Evolutionary conservation across 2,113 vertebrate species (phyloP), one percentile per base, ranked within the genome.

Genomic region (Dicerorhinus sumatrensis): DNA sequence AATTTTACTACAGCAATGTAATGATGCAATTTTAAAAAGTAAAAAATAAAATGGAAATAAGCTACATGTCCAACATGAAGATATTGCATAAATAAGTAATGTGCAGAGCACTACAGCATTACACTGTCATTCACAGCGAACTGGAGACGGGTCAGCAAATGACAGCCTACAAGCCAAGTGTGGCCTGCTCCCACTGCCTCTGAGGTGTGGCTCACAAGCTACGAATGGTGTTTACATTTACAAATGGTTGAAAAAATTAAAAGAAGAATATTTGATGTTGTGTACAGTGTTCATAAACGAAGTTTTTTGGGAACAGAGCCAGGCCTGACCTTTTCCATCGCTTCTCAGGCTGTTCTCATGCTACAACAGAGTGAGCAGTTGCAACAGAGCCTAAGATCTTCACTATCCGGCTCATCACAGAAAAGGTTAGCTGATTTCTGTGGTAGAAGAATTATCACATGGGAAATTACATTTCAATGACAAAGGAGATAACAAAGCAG

Each of bases 141-240:
- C 1, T 2, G 33, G 18, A 36, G 17, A 17, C 51, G 6, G 9
- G 27, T 1, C 29, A 56, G 31, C 31, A 39, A 8, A 39, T 31
- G 8, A 6, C 31, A 36, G 23, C 12, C 12, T 9, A 13, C 0
- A 3, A 23, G 14, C 14, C 27, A 8, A 12, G 27, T 5, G 12
- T 8, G 1, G 27, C 42, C 1, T 6, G 14, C 33, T 33, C 54
- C n/a, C 27, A 1, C 20, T 18, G 9, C 25, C 18, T 23, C 9
- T 31, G 23, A 25, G 6, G 6, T 25, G 3, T 25, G 29, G 11
- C 29, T 46, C 1, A 2, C 46, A 16, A 29, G 33, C n/a, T 27
- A 10, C 13, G 48, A 21, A 46, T 1, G 16, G 13, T 10, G 36
- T 69, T 42, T 75, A 46, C 20, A 27, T 60, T 63, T 85, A 20